Evolutionary conservation across 2,888 invertebrate genomes (phyloP), one percentile per base, ranked within the genome.

Genomic region (Zaprionus obscuricornis): DNA sequence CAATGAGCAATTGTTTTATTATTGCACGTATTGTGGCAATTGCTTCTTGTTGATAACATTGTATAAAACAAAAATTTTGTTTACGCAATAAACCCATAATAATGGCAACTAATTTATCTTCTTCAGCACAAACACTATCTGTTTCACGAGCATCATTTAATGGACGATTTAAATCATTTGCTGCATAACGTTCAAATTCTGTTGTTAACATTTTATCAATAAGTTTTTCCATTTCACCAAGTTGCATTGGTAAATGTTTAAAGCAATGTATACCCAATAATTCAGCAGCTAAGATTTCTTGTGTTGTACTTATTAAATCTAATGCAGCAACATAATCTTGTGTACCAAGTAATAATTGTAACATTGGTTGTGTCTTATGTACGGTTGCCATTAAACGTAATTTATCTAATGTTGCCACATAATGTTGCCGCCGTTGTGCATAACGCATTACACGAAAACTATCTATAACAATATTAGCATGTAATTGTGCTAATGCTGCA

Each of bases 241-340:
- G 92, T 90, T 99, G 99, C 55, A 97, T 97, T 54, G 98, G 96
- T 62, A 99, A 91, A 91, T 99, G 98, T 77, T 98, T 94, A 88
- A 99, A 97, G 88, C 98, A 96, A 83, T 97, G 96, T 39, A 99
- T 94, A 10, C 98, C 98, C 66, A 96, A 94, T 33, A 99, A 92
- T 88, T 97, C 97, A 76, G 96, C 96, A 6, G 94, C 93, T 24
- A 99, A 92, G 50, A 98, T 96, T 90, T 97, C 98, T 90, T 98
- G 97, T 1, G 99, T 98, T 2, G 98, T 98, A 34, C 89, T 94
- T 75, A 99, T 99, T 60, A 99, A 93, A 91, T 99, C 99, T 60
- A 99, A 92, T 0, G 99, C 99, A 29, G 97, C 98, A 26, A 98
- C 98, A 92, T 98, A 99, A 90, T 99, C 99, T 64, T 97, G 97